A percentile compares a stretch with the other conserved stretches of the same genome.
Conservation (phyloP, 2,113 vertebrate species). For the Chaetorhynchus papuensis region DNA sequence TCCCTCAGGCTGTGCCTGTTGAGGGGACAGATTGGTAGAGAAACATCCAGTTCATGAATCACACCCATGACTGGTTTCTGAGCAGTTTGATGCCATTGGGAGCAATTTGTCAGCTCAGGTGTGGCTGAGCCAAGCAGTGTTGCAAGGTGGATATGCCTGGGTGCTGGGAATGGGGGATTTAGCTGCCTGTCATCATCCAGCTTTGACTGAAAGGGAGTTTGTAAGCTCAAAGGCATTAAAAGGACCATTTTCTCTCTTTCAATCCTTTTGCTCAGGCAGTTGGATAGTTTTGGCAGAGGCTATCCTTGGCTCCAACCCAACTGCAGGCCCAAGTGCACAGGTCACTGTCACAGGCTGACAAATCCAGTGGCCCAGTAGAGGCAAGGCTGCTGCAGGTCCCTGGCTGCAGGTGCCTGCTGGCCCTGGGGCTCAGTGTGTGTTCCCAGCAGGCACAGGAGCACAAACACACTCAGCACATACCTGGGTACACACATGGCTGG, state of each 20-base stretch:
- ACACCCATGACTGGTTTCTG: neutral
- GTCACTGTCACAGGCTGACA: neutral
- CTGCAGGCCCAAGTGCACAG: neutral
- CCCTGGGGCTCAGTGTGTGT: neutral
- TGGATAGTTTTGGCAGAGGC: neutral
- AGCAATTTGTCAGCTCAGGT: neutral
- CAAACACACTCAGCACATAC: neutral
- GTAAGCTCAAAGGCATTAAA: neutral
- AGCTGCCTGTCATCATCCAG: neutral
- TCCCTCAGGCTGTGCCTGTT: neutral
- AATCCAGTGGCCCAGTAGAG: neutral
- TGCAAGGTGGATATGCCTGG: neutral
- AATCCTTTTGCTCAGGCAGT: neutral
- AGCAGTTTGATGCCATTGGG: neutral
- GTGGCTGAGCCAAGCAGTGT: neutral
- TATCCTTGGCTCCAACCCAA: neutral
- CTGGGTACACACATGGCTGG: accelerated
- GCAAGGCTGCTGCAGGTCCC: neutral
- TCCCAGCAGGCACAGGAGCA: neutral
- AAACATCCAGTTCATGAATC: neutral
- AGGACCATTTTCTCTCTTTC: neutral
- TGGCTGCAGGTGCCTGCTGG: neutral
- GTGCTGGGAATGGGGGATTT: neutral
- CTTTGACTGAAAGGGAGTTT: neutral
- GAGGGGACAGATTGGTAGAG: neutral